phyloP scores from a whole-genome alignment of 2,113 vertebrate species.

The Harpagus bidentatus region DNA sequence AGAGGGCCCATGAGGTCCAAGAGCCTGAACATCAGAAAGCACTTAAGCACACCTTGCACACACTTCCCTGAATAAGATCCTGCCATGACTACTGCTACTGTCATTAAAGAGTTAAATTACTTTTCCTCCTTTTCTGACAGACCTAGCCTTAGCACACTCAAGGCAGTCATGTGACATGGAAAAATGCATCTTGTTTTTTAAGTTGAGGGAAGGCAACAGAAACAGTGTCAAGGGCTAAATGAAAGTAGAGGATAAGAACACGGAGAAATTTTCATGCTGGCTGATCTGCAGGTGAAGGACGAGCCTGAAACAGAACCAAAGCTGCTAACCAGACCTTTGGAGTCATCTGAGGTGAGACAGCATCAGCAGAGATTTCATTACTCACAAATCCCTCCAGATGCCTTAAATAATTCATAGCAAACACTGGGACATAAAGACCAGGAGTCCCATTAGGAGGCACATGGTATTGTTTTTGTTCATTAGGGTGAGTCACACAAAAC shows the following conservation, averaged over 20 bases:
- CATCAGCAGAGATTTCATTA: conserved; percentile 41
- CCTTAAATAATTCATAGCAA: conserved; percentile 56
- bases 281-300: neutral
- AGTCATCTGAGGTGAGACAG: conserved; percentile 29
- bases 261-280: neutral
- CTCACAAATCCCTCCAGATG: conserved; percentile 36
- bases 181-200: neutral
- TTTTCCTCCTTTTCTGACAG: neutral
- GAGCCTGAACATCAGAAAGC: neutral
- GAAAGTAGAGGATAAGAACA: neutral
- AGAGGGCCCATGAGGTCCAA: neutral
- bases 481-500: conserved; percentile 38
- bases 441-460: neutral
- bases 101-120: neutral
- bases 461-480: neutral
- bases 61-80: neutral
- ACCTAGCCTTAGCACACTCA: neutral
- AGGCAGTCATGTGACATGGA: neutral
- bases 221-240: neutral
- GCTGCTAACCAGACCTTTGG: neutral
- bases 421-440: conserved; percentile 8
- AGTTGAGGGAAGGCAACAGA: neutral
- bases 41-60: neutral
- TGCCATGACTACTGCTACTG: neutral
- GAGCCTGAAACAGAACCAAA: neutral